Evolutionary conservation across 2,888 invertebrate genomes (phyloP), one percentile per base, ranked within the genome.

Genomic region (Drosophila nr. medialis): DNA sequence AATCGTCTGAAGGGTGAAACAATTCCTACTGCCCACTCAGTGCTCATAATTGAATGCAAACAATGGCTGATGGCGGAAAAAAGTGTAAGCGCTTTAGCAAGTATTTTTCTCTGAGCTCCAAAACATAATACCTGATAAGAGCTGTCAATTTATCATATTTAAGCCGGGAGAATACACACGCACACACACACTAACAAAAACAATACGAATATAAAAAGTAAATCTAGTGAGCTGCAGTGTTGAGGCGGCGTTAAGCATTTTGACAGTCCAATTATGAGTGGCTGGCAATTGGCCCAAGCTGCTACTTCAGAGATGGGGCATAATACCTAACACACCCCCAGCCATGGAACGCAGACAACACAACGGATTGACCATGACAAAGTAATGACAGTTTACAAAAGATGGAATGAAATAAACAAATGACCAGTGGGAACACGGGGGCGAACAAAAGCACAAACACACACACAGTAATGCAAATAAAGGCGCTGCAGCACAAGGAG

Each of bases 321-420:
- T 54, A 56, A 18, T 18, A 30, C 38, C 54, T 8, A 45, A 34
- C 54, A 34, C 54, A 32, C 10, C 49, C 24, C 24, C 36, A n/a
- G 7, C 36, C n/a, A 24, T 24, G 38, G 34, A 7, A 27, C 27
- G 15, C 53, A 55, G 62, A 49, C 48, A 70, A 66, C 63, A 60
- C 70, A 71, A 71, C 81, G 79, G 87, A 87, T 85, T 77, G 76
- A 74, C 84, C 84, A 79, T 83, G 86, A 83, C 84, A 88, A 78
- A 86, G 85, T 88, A 85, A 88, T 78, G 85, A 88, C 85, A 85
- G 86, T 85, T 85, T 85, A 85, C 85, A 88, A 76, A 86, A 85
- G 85, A 85, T 88, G 89, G 81, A 85, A 85, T 88, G 86, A 86
- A 85, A 85, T 88, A 85, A 88, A 88, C 85, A 85, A 85, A 88